A percentile compares a stretch with the other conserved stretches of the same genome.
These are phyloP conservation scores for Thyatira batis DNA, from an alignment of 2,888 invertebrate species.

Conservation along the genomic window DNA sequence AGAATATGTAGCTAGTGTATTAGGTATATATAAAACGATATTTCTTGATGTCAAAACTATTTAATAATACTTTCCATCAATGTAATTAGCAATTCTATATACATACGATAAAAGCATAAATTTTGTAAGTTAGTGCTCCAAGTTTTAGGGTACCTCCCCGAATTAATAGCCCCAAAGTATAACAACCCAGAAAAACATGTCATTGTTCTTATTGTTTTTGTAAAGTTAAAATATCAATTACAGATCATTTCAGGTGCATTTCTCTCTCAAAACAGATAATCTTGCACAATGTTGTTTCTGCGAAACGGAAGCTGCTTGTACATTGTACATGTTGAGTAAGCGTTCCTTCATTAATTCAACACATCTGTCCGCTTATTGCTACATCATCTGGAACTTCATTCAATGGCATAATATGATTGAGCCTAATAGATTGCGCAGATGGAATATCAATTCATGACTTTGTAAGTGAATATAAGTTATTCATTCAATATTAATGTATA, in stretches of 20 bases:
- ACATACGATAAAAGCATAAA: no score
- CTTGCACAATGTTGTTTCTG: constrained; percentile 29
- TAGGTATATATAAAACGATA: no score
- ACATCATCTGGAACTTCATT: constrained; percentile 4
- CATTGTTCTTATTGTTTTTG: neutral
- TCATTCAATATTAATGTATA: neutral
- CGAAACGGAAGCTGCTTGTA: constrained; percentile 41
- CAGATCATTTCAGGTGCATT: neutral
- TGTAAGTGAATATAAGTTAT: neutral
- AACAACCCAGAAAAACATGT: no score
- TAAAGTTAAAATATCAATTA: neutral
- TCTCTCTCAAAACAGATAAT: constrained; percentile 15
- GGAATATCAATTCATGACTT: neutral
- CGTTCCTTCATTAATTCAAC: constrained; percentile 18
- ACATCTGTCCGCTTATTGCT: constrained; percentile 11
- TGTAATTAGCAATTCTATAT: no score
- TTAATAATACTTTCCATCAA: no score
- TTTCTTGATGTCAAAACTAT: no score
- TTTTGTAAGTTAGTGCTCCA: no score
- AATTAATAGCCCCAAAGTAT: no score
- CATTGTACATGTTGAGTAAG: constrained; percentile 31
- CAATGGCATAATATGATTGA: constrained; percentile 2
- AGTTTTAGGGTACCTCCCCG: no score
- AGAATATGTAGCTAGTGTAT: no score
- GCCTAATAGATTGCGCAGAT: no score